Evolutionary conservation across 2,888 invertebrate genomes (phyloP).

Genomic region (Rhaphigaster nebulosa): DNA sequence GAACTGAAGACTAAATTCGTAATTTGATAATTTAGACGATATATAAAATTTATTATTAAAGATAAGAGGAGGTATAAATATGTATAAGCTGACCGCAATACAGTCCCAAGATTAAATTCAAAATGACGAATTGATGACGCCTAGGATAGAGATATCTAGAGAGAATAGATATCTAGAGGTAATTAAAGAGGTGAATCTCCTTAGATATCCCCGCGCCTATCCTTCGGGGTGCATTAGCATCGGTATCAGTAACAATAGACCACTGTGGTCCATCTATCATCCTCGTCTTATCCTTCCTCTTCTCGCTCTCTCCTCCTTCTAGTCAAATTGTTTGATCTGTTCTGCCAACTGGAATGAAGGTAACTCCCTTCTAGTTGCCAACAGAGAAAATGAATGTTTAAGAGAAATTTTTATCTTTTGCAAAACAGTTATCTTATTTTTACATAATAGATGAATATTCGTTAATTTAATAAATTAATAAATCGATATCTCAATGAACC

Average conservation of each 20-base stretch:
- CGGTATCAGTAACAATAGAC: conserved; percentile 23
- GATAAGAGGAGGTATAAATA: too few relatives aligned
- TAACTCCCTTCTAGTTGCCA: neutral
- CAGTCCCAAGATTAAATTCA: neutral
- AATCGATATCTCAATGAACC: too few relatives aligned
- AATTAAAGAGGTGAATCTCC: neutral
- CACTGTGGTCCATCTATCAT: neutral
- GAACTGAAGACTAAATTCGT: too few relatives aligned
- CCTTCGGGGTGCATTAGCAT: conserved; percentile 8
- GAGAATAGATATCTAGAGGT: neutral
- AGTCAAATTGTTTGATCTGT: neutral
- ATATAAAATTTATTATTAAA: too few relatives aligned
- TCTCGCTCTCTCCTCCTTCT: neutral
- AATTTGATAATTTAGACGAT: too few relatives aligned
- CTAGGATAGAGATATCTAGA: neutral
- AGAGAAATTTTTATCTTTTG: too few relatives aligned
- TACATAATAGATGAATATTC: too few relatives aligned
- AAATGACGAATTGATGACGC: neutral
- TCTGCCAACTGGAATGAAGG: neutral
- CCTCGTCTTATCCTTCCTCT: neutral
- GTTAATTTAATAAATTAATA: too few relatives aligned
- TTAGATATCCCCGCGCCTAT: neutral
- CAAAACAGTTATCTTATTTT: too few relatives aligned
- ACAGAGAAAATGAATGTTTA: neutral
- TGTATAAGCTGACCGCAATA: too few relatives aligned